Base-by-base conservation (phyloP, 2,113 vertebrate genomes). In the Semnopithecus entellus region DNA sequence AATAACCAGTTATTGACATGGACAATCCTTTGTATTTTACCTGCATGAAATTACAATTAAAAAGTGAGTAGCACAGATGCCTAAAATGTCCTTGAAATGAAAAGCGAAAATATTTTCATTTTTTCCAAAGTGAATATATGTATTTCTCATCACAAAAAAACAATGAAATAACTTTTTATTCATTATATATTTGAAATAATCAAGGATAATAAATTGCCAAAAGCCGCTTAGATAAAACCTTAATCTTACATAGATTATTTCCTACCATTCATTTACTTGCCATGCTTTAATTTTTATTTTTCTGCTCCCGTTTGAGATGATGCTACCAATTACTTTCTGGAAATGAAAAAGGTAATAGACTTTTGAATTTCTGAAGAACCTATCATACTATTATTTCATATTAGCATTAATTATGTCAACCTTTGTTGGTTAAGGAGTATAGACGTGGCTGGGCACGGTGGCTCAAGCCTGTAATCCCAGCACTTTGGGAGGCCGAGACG, bases 71-170 rank as follows among this genome's bases (percentile, higher is more conserved):
- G 89, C 91, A 97, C 30, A 96, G 81, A 96, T 95, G 61, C 97
- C 92, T 97, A 98, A 98, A 98, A 98, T 90, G 96, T 92, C 98
- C 97, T 98, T 98, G 97, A 98, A 98, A 97, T 93, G n/a, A 79
- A 97, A 94, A 96, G 10, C 52, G 17, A 98, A 98, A 97, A 13
- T 50, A 50, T 13, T 50, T 50, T 50, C 48, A 50, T 50, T 50
- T 50, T 50, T 13, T 50, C 73, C 97, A 90, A 97, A 98, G 25
- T 89, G 92, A 98, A 81, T 96, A 76, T 68, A 50, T 93, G 5
- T 64, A 85, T 97, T 97, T 97, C 64, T 97, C 72, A 93, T 97
- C 76, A 95, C 2, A 98, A 89, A 38, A 38, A 81, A 66, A 95
- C 97, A 98, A 95, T 91, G 87, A 98, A 97, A 92, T 97, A n/a